Base-by-base conservation (phyloP, 2,113 vertebrate species). In the Lophochroa leadbeateri region DNA sequence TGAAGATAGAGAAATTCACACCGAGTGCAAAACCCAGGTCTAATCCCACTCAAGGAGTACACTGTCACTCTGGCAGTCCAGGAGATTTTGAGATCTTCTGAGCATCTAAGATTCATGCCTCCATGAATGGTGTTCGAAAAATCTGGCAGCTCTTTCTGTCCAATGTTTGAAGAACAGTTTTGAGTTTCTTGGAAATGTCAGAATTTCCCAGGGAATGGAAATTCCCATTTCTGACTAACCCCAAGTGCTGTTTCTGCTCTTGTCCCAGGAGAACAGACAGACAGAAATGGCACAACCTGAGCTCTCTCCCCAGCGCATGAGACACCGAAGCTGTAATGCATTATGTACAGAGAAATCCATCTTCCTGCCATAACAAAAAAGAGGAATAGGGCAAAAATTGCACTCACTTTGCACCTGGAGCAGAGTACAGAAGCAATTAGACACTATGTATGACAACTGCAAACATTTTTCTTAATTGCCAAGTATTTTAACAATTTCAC, bases 261-360 rank as follows among this genome's bases (percentile, higher is more conserved):
- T 72, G 21, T n/a, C n/a, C n/a, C 12, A 16, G n/a, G 8, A 79
- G 52, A 69, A 16, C 1, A 25, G 27, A 39, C 19, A 14, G 12
- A 8, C 6, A 85, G 49, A 55, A 44, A 35, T 25, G 44, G n/a
- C 61, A 57, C 35, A 78, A 17, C 20, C 20, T 0, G 0, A 81
- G 33, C 13, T 72, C 21, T 44, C 31, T 82, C 10, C 35, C 3
- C 0, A 2, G 15, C 1, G 0, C 53, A 53, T 0, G 1, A 28
- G 4, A 35, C 19, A 17, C 25, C 5, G 1, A 79, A 86, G 17
- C 9, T 41, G 23, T 27, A 20, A 53, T 35, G 19, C 15, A n/a
- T 71, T 27, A 35, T 21, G 4, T 44, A 17, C 3, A 2, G n/a
- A 69, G 19, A 24, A 88, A 79, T 61, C 29, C 21, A 65, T 64